A percentile compares a stretch with the other conserved stretches of the same genome.
Conservation (phyloP, 2,113 vertebrate species). For the Arothron firmamentum region DNA sequence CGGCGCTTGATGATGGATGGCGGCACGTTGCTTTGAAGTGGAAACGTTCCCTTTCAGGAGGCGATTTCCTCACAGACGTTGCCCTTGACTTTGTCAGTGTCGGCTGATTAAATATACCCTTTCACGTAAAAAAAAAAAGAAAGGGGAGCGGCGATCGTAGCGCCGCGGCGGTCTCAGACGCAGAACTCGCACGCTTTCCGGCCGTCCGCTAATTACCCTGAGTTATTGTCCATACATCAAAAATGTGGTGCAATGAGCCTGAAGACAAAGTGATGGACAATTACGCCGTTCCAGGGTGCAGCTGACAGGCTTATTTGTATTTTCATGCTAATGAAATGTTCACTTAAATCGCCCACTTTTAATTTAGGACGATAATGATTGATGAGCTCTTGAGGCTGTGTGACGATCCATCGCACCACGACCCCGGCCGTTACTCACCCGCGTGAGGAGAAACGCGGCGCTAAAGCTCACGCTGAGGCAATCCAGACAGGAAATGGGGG, state of each 20-base stretch:
- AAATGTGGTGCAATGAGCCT: constrained; percentile 10
- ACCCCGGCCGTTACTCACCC: constrained; percentile 52
- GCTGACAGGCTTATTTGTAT: constrained; percentile 17
- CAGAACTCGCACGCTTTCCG: background rate
- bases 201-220: constrained; percentile 4
- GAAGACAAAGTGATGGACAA: constrained; percentile 6
- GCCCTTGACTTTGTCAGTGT: constrained; percentile 22
- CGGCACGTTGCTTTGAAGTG: constrained; percentile 31
- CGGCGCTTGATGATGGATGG: constrained; percentile 19
- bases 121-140: constrained; percentile 7
- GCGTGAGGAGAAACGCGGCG: constrained; percentile 41
- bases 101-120: constrained; percentile 26
- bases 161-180: background rate
- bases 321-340: constrained; percentile 21
- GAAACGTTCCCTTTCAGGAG: constrained; percentile 14
- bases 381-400: background rate
- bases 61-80: constrained; percentile 19
- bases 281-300: background rate
- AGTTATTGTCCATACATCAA: constrained; percentile 11
- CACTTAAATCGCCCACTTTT: constrained; percentile 11
- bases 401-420: constrained; percentile 24
- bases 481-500: constrained; percentile 70
- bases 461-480: constrained; percentile 63
- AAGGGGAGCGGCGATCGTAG: background rate
- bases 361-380: constrained; percentile 15